These are phyloP conservation scores for Anisognathus igniventris DNA, from an alignment of 2,797 vertebrate genomes.

Conservation along the genomic window DNA sequence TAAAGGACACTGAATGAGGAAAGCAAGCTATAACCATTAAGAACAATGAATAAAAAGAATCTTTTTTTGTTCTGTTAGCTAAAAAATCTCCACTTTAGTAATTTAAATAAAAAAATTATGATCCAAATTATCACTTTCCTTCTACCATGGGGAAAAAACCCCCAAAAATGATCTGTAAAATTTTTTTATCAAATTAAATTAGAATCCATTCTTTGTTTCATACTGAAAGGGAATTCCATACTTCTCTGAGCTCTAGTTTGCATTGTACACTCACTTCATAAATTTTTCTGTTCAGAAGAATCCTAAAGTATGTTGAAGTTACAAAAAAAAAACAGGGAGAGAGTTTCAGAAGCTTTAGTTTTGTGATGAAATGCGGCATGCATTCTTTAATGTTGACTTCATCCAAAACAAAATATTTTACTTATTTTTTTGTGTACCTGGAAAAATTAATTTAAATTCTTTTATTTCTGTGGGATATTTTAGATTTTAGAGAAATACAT, in stretches of 20 bases:
- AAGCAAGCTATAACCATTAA: background rate
- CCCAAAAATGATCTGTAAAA: background rate
- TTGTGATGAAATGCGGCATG: background rate
- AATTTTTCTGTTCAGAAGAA: background rate
- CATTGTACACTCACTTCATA: background rate
- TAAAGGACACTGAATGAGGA: background rate
- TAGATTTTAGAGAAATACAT: background rate
- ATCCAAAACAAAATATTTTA: background rate
- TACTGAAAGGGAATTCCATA: background rate
- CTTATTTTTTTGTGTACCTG: background rate
- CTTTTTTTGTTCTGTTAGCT: background rate
- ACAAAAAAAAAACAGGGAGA: background rate
- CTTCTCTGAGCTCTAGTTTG: background rate
- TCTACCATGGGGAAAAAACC: fast-evolving
- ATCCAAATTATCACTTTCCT: background rate
- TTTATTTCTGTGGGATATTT: background rate
- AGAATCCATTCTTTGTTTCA: background rate
- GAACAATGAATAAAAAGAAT: background rate
- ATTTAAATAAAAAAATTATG: background rate
- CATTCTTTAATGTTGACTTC: background rate
- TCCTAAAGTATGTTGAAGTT: background rate
- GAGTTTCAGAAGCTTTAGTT: background rate
- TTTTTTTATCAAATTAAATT: background rate
- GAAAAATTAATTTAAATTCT: background rate
- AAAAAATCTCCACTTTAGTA: background rate